phyloP scores from a whole-genome alignment of 2,888 invertebrate genomes.

The Buathra laborator region DNA sequence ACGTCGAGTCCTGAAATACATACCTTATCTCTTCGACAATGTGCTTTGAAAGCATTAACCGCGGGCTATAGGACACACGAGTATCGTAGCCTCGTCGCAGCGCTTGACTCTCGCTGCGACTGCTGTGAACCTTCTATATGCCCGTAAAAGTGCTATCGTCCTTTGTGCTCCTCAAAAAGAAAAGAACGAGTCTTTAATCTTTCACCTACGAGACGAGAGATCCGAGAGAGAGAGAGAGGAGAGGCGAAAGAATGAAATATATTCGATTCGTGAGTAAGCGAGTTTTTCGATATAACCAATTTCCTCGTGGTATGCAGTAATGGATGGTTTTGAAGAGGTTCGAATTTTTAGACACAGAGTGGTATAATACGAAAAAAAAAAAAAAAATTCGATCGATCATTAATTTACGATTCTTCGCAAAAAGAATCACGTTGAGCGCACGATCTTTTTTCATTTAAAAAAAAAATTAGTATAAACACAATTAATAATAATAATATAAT shows the following conservation, averaged over 20 bases:
- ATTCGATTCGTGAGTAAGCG: constrained; percentile 41
- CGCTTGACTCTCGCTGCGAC: not conserved
- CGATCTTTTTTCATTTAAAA: too few species aligned
- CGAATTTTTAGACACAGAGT: not conserved
- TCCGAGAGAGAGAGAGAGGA: not conserved
- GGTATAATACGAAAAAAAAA: too few species aligned
- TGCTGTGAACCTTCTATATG: not conserved
- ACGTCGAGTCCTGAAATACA: constrained; percentile 13
- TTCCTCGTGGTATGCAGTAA: not conserved
- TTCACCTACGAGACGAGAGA: constrained; percentile 40
- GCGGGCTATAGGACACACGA: constrained; percentile 33
- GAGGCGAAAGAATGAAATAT: constrained; percentile 14
- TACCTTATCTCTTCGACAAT: constrained; percentile 25
- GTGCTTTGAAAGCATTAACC: constrained; percentile 28
- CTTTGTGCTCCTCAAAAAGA: constrained; percentile 24
- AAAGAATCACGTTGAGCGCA: too few species aligned
- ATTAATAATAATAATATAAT: too few species aligned
- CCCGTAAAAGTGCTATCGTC: constrained; percentile 26
- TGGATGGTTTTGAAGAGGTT: not conserved
- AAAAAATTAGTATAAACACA: too few species aligned
- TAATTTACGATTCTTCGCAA: too few species aligned
- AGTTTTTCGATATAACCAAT: constrained; percentile 29
- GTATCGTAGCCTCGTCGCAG: not conserved
- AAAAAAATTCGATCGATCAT: too few species aligned
- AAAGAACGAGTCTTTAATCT: constrained; percentile 47